phyloP scores from a whole-genome alignment of 2,888 invertebrate genomes.

The Monoplex corrugatus region DNA sequence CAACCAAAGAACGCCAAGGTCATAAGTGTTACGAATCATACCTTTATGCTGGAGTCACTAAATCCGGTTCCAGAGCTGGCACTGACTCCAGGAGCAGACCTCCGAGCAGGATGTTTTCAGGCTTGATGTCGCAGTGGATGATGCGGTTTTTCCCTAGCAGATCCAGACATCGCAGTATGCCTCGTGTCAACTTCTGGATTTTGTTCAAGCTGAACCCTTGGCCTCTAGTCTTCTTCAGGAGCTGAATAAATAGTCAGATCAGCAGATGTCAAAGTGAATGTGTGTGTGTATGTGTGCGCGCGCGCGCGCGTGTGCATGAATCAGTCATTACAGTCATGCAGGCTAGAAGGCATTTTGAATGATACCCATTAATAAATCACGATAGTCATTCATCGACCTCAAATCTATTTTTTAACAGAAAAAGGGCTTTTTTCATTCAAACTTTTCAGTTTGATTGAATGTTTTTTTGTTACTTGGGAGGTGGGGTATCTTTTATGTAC shows the following conservation, averaged over 20 bases:
- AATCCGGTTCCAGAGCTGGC: not conserved
- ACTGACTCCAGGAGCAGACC: constrained; percentile 42
- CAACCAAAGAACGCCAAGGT: too few species aligned
- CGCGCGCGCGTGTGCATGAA: not conserved
- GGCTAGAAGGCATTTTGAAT: too few species aligned
- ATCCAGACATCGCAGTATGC: constrained; percentile 96
- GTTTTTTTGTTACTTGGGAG: too few species aligned
- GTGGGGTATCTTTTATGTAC: too few species aligned
- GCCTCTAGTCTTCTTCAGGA: constrained; percentile 99
- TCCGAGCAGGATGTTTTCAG: constrained; percentile 95
- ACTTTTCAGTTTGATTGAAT: too few species aligned
- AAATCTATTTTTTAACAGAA: too few species aligned
- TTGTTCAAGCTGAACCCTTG: constrained; percentile 97
- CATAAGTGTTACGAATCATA: constrained; percentile 37
- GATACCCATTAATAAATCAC: too few species aligned
- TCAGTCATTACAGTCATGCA: not conserved
- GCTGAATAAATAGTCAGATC: too few species aligned
- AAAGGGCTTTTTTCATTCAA: too few species aligned
- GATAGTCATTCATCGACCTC: too few species aligned
- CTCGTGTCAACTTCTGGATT: constrained; percentile 98
- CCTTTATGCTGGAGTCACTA: constrained; percentile 92
- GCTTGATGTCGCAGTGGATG: constrained; percentile 99
- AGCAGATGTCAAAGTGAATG: not conserved
- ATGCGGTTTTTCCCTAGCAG: constrained; percentile 96
- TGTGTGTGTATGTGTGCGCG: not conserved